Base-by-base conservation (phyloP, 2,888 invertebrate genomes). In the Carcina quercana region DNA sequence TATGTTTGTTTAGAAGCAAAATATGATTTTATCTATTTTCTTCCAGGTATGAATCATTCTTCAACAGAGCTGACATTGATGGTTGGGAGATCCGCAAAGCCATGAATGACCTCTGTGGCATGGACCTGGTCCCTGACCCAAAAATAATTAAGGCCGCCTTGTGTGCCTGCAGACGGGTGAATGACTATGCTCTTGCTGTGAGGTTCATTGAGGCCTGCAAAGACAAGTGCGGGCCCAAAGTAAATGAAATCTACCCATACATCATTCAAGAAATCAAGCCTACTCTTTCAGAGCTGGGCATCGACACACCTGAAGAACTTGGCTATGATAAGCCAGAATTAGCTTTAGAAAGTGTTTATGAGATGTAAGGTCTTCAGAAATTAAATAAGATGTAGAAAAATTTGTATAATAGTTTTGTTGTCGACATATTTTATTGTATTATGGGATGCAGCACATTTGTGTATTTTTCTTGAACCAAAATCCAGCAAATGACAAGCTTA, bases 261-360 rank as follows among this genome's bases (percentile, higher is more conserved):
- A 86, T 96, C 43, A 73, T 96, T 37, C 92, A 95, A 73, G 94
- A 98, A 86, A 91, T 99, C 51, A 88, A 88, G 58, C 98, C 99
- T 17, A 96, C 97, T 2, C 86, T 99, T 37, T 89, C 90, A 24
- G 97, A 99, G 80, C 85, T 99, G 37, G 98, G 99, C 27, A 91
- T 99, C 50, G 90, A 90, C 33, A 97, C 98, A 15, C 94, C 94
- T 0, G 98, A 98, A 71, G 96, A 98, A 66, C 86, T 99, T 57
- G 98, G 98, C 40, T 98, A 95, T 60, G 97, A 98, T 78, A 93
- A 96, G 79, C 99, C 98, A 35, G 98, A 99, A 82, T 83, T 98
- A 70, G 95, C 94, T 40, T 85, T 96, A 46, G 78, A 90, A 55
- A 88, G 87, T 56, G 90, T 93, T 35, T 91, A 88, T 60, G 90